Evolutionary conservation across 2,113 vertebrate species (phyloP).

Genomic region (Rhabdomys dilectus): DNA sequence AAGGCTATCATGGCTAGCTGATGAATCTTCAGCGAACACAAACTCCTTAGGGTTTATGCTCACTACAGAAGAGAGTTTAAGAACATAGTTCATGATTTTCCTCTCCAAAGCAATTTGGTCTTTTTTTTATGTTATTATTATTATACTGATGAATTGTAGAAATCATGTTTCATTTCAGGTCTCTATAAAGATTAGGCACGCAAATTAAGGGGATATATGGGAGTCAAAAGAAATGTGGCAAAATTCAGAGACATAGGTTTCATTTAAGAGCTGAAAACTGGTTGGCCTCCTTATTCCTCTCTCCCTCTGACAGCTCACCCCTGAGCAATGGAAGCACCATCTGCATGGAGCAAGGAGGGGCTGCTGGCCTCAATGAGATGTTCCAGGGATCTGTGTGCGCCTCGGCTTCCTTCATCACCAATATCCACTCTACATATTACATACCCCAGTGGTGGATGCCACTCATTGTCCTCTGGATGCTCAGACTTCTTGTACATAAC

Average conservation of each 20-base stretch:
- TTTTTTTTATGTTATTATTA: conserved; percentile 4
- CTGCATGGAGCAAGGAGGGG: background rate
- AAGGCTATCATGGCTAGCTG: background rate
- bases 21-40: background rate
- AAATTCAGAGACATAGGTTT: conserved; percentile 76
- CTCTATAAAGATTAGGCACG: background rate
- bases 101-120: background rate
- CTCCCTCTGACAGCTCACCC: conserved; percentile 14
- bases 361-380: conserved; percentile 67
- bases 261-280: conserved; percentile 61
- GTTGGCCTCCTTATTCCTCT: conserved; percentile 36
- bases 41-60: background rate
- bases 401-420: conserved; percentile 47
- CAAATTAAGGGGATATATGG: conserved; percentile 31
- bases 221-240: conserved; percentile 58
- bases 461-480: conserved; percentile 74
- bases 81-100: background rate
- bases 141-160: conserved; percentile 54
- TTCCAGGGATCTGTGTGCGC: conserved; percentile 70
- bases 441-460: conserved; percentile 68
- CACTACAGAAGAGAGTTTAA: background rate
- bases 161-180: conserved; percentile 66
- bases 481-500: conserved; percentile 66
- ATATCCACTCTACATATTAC: conserved; percentile 59
- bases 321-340: background rate